A percentile compares a stretch with the other conserved stretches of the same genome.
These are phyloP conservation scores for Leptinotarsa peninsularis DNA, from an alignment of 2,888 invertebrate species.

Conservation along the genomic window DNA sequence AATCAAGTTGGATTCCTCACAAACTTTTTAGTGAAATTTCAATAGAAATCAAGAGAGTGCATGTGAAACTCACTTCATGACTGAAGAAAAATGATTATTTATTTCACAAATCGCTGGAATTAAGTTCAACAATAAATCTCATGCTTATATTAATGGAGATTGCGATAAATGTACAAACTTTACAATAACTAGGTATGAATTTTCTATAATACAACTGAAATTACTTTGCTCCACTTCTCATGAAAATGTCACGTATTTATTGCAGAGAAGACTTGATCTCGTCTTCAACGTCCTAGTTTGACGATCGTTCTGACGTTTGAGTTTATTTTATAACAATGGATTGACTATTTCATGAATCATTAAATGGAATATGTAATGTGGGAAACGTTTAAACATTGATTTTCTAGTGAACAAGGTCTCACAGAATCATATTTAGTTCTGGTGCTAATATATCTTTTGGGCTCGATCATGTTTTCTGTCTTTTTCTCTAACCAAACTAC, in stretches of 20 bases:
- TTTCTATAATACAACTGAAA: constrained; percentile 24
- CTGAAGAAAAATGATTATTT: constrained; percentile 13
- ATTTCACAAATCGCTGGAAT: constrained; percentile 1
- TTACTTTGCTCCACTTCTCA: constrained; percentile 43
- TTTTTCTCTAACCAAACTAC: too few relatives aligned
- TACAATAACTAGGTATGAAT: constrained; percentile 3
- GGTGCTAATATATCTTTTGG: too few relatives aligned
- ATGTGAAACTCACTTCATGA: not conserved
- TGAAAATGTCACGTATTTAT: constrained; percentile 39
- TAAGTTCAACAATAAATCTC: constrained; percentile 10
- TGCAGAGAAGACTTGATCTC: constrained; percentile 11
- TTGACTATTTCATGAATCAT: not conserved
- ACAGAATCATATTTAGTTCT: not conserved
- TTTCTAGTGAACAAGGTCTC: not conserved
- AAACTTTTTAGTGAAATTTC: not conserved
- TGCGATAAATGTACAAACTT: constrained; percentile 25
- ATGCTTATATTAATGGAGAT: constrained; percentile 2
- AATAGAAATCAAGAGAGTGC: not conserved
- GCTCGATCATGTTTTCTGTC: too few relatives aligned
- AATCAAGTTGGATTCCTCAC: not conserved
- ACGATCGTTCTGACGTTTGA: not conserved
- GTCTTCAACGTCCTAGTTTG: constrained; percentile 28
- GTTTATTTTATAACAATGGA: constrained; percentile 1
- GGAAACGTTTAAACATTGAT: not conserved
- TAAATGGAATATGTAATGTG: not conserved